Percentiles rank a stretch among this genome's conserved stretches.
phyloP scores from a whole-genome alignment of 2,113 vertebrate species.

The Varanus komodoensis region DNA sequence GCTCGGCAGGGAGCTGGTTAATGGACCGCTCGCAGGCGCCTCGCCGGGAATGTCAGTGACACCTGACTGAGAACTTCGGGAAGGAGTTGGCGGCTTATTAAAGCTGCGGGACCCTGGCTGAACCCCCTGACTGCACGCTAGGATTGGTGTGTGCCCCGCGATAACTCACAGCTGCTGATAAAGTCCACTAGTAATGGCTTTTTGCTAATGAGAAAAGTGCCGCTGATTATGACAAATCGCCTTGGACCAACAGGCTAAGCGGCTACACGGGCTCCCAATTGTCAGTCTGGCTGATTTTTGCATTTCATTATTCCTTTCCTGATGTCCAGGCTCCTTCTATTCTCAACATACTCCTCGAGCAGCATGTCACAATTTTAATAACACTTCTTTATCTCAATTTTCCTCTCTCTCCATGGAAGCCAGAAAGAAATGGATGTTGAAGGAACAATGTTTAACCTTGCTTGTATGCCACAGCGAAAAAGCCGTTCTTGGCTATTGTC shows the following conservation, averaged over 20 bases:
- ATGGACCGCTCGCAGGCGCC: conserved; percentile 59
- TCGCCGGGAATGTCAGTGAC: conserved; percentile 72
- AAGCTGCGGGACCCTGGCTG: conserved; percentile 76
- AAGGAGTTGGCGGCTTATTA: conserved; percentile 83
- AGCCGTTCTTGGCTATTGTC: conserved; percentile 67
- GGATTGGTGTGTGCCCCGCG: conserved; percentile 83
- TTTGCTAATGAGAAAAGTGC: conserved; percentile 97
- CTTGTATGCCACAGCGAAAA: conserved; percentile 37
- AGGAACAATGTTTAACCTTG: conserved; percentile 74
- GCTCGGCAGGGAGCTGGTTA: conserved; percentile 53
- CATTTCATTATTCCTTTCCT: conserved; percentile 91
- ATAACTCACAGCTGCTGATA: conserved; percentile 91
- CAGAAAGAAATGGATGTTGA: conserved; percentile 75
- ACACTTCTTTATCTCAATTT: conserved; percentile 86
- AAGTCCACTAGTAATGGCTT: conserved; percentile 94
- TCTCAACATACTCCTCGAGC: conserved; percentile 74
- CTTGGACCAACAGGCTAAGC: conserved; percentile 95
- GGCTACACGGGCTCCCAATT: conserved; percentile 91
- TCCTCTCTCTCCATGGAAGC: conserved; percentile 75
- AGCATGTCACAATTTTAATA: conserved; percentile 83
- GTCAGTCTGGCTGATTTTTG: conserved; percentile 87
- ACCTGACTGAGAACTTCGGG: conserved; percentile 79
- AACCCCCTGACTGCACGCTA: conserved; percentile 78
- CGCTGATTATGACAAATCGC: conserved; percentile 96
- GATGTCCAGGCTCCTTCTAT: conserved; percentile 82